Percentiles rank a stretch among this genome's conserved stretches.
Conservation (phyloP, 1,140 invertebrate species). For the Pachypeltis micranthus region DNA sequence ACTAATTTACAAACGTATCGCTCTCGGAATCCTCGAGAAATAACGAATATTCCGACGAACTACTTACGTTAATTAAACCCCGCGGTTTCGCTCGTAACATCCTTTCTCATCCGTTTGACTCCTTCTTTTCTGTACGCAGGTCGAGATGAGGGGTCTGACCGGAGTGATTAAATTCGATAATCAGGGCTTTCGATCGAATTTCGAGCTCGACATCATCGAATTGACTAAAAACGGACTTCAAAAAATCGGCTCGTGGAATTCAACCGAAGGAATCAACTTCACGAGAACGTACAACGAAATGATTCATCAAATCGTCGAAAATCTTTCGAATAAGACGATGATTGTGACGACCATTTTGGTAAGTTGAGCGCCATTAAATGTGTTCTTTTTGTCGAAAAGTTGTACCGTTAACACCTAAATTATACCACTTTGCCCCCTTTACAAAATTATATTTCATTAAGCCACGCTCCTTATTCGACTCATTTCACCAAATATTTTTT, state of each 20-base stretch:
- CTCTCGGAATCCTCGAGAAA: too few relatives aligned
- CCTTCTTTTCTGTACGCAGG: conserved; percentile 41
- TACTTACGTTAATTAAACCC: too few relatives aligned
- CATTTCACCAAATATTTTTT: too few relatives aligned
- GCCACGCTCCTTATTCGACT: too few relatives aligned
- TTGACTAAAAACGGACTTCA: conserved; percentile 65
- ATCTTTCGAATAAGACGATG: conserved; percentile 83
- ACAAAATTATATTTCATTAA: too few relatives aligned
- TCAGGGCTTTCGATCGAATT: conserved; percentile 82
- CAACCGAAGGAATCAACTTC: conserved; percentile 76
- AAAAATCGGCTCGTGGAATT: conserved; percentile 82
- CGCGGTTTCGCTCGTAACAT: too few relatives aligned
- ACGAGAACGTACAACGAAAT: conserved; percentile 73
- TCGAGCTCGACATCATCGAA: conserved; percentile 81
- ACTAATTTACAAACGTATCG: too few relatives aligned
- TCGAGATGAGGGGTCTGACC: conserved; percentile 81
- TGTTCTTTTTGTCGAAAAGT: too few relatives aligned
- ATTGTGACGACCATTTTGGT: conserved; percentile 85
- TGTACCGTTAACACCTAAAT: too few relatives aligned
- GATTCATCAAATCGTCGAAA: conserved; percentile 71
- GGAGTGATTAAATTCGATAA: conserved; percentile 90
- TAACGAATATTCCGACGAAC: too few relatives aligned
- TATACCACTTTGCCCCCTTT: too few relatives aligned
- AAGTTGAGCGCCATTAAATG: conserved; percentile 33
- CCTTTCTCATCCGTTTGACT: neutral